Evolutionary conservation across 1,140 invertebrate genomes (phyloP).

Genomic region (Rhynchophorus ferrugineus): DNA sequence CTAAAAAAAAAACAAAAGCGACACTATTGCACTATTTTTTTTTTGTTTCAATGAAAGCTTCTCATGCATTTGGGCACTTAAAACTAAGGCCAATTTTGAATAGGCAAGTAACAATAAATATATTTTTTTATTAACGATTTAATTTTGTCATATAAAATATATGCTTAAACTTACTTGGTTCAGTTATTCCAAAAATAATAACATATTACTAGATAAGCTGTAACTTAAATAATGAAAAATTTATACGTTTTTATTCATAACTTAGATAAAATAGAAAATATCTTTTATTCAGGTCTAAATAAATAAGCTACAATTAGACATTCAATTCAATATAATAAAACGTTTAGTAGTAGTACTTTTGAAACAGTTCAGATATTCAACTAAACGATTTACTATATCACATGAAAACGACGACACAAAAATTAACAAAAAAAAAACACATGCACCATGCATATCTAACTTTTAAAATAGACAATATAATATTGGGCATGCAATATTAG

Average conservation of each 20-base stretch:
- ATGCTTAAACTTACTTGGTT: background rate
- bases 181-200: background rate
- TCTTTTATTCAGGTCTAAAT: background rate
- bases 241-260: background rate
- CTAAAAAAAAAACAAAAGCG: slow-evolving; percentile 16
- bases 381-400: background rate
- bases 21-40: slow-evolving; percentile 7
- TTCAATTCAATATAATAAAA: background rate
- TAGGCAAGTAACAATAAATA: too few species aligned
- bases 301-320: background rate
- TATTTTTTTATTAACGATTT: too few species aligned
- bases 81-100: too few species aligned
- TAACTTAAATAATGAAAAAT: background rate
- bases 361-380: too few species aligned
- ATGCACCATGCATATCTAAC: slow-evolving; percentile 24
- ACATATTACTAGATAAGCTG: background rate
- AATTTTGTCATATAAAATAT: background rate
- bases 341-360: too few species aligned
- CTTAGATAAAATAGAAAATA: slow-evolving; percentile 2
- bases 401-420: background rate
- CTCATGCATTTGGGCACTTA: background rate
- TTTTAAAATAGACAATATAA: slow-evolving; percentile 11
- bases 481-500: slow-evolving; percentile 13
- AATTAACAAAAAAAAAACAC: slow-evolving; percentile 17
- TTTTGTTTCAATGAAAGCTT: slow-evolving; percentile 6